phyloP scores from a whole-genome alignment of 2,797 vertebrate genomes.

The Liparis tanakae region DNA sequence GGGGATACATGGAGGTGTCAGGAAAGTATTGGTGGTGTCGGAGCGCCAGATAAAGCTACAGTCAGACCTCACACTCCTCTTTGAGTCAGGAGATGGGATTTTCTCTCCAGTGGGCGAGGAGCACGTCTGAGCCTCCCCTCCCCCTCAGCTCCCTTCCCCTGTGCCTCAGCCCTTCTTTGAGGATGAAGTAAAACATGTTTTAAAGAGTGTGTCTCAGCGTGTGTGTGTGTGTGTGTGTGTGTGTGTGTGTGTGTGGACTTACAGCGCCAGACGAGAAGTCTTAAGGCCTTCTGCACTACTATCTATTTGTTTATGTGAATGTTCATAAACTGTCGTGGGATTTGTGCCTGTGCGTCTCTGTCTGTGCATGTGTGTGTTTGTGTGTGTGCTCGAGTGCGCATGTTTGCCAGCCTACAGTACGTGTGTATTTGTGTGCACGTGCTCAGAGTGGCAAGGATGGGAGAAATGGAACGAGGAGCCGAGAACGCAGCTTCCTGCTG shows the following conservation, averaged over 20 bases:
- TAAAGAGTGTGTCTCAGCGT: constrained; percentile 10
- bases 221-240: constrained; percentile 15
- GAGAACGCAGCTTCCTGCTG: constrained; percentile 65
- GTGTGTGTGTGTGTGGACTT: constrained; percentile 17
- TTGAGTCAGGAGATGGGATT: constrained; percentile 63
- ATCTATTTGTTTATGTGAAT: constrained; percentile 62
- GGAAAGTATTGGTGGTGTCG: constrained; percentile 48
- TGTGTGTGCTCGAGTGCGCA: background rate
- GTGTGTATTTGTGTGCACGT: background rate
- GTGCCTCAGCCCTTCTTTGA: constrained; percentile 65
- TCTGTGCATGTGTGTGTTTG: constrained; percentile 7
- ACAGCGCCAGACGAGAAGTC: constrained; percentile 37
- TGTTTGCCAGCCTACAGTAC: background rate
- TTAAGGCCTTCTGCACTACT: constrained; percentile 51
- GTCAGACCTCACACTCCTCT: constrained; percentile 60
- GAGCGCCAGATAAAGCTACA: constrained; percentile 61
- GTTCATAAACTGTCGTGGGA: constrained; percentile 56
- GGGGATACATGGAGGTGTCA: constrained; percentile 42
- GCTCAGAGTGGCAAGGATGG: constrained; percentile 13
- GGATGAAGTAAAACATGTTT: constrained; percentile 41
- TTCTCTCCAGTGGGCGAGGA: constrained; percentile 56
- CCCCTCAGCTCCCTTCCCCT: constrained; percentile 54
- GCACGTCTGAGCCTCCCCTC: constrained; percentile 44
- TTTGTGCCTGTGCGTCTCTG: constrained; percentile 10
- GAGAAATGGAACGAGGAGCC: constrained; percentile 55